These are phyloP conservation scores for Tetrapedia diversipes DNA, from an alignment of 2,888 invertebrate genomes.

Conservation along the genomic window DNA sequence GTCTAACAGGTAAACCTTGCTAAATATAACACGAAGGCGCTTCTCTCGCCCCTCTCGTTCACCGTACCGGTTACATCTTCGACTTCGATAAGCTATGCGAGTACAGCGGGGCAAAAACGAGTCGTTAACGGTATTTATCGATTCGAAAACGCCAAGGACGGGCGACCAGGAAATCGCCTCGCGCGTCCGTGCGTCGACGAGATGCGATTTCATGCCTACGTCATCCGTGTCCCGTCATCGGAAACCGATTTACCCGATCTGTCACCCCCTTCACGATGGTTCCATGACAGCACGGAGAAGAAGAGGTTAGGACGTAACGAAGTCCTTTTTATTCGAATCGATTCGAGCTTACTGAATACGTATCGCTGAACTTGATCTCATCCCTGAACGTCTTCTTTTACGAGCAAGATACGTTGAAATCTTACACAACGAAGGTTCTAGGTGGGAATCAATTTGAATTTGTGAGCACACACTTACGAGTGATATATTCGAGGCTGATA, in stretches of 20 bases:
- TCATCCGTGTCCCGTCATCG: conserved; percentile 8
- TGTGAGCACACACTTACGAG: too few relatives aligned
- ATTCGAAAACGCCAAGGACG: conserved; percentile 38
- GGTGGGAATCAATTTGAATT: too few relatives aligned
- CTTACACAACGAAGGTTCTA: too few relatives aligned
- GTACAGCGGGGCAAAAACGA: not conserved
- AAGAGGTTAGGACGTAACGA: too few relatives aligned
- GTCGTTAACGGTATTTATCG: conserved; percentile 36
- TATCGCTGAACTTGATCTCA: too few relatives aligned
- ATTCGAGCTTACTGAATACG: too few relatives aligned
- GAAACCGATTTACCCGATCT: conserved; percentile 14
- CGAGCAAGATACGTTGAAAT: too few relatives aligned
- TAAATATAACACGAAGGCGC: not conserved
- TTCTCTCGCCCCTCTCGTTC: not conserved
- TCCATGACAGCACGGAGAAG: not conserved
- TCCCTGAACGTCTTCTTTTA: too few relatives aligned
- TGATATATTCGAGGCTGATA: too few relatives aligned
- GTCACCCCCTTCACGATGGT: not conserved
- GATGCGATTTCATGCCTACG: not conserved
- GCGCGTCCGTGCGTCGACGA: not conserved
- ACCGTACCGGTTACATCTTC: not conserved
- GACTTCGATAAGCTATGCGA: not conserved
- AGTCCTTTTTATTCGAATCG: too few relatives aligned
- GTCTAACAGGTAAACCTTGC: not conserved
- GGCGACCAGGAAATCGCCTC: conserved; percentile 24